These are phyloP conservation scores for Akabosia matsudoensis DNA, from an alignment of 1,140 invertebrate species.

Conservation along the genomic window DNA sequence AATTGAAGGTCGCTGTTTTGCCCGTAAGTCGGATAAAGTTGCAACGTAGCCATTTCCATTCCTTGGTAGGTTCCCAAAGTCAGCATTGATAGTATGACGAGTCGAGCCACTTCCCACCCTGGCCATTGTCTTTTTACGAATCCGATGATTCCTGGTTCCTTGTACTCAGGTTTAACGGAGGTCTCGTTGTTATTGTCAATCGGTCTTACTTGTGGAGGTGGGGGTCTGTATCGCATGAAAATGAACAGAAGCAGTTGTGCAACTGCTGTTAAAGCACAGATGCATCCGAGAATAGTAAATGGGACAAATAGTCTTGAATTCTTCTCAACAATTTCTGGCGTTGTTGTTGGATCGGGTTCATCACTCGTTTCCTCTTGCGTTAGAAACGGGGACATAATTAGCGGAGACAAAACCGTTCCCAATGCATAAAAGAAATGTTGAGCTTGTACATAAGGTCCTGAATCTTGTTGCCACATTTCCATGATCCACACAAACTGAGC, in stretches of 20 bases:
- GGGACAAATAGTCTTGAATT: constrained; percentile 2
- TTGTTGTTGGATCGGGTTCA: neutral
- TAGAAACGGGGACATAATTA: constrained; percentile 5
- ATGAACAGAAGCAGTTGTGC: neutral
- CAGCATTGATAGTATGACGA: neutral
- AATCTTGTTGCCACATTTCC: constrained; percentile 20
- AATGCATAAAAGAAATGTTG: constrained; percentile 21
- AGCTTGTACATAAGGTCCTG: constrained; percentile 18
- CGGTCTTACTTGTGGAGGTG: neutral
- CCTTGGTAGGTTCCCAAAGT: constrained; percentile 27
- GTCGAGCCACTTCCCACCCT: neutral
- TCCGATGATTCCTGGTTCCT: neutral
- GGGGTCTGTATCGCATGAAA: constrained; percentile 4
- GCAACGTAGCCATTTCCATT: constrained; percentile 30
- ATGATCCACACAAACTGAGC: constrained; percentile 31
- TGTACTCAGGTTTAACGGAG: neutral
- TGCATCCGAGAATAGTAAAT: neutral
- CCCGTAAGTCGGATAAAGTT: constrained; percentile 20
- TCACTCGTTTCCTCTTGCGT: neutral
- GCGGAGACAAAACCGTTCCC: neutral
- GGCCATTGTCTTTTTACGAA: constrained; percentile 3
- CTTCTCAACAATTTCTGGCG: neutral
- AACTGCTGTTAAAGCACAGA: neutral
- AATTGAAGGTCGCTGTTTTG: constrained; percentile 10
- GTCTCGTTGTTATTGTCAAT: neutral